phyloP scores from a whole-genome alignment of 2,113 vertebrate species.

The Serilophus lunatus region DNA sequence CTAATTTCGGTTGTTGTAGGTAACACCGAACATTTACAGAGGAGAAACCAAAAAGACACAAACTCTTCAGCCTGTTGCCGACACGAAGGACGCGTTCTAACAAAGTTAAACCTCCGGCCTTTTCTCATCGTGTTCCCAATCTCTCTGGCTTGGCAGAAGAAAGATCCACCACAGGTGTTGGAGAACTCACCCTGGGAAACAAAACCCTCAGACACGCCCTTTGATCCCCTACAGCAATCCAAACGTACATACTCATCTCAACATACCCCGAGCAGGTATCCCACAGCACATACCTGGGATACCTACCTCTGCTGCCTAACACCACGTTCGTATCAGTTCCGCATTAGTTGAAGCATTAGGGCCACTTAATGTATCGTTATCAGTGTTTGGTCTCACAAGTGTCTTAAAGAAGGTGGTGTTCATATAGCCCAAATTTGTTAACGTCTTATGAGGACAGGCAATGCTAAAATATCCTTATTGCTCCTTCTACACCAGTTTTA shows the following conservation, averaged over 20 bases:
- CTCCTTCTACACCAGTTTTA: slow-evolving; percentile 1
- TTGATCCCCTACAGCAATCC: slow-evolving; percentile 55
- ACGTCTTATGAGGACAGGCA: not conserved
- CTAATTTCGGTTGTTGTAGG: slow-evolving; percentile 49
- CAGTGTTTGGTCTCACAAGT: slow-evolving; percentile 2
- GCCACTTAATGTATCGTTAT: not conserved
- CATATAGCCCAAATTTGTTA: not conserved
- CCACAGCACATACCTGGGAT: slow-evolving; percentile 54
- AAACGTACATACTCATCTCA: slow-evolving; percentile 35
- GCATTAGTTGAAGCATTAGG: not conserved
- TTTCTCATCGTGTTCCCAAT: slow-evolving; percentile 45
- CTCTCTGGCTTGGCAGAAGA: slow-evolving; percentile 55
- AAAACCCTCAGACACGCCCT: slow-evolving; percentile 63
- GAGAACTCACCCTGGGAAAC: slow-evolving; percentile 65
- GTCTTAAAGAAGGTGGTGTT: not conserved
- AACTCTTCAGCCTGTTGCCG: not conserved
- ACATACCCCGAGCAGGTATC: slow-evolving; percentile 5
- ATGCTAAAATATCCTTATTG: not conserved
- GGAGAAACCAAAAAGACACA: slow-evolving; percentile 25
- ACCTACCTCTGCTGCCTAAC: not conserved
- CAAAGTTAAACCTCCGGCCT: slow-evolving; percentile 26
- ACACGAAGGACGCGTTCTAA: not conserved
- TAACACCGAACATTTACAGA: not conserved
- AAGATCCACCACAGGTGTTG: slow-evolving; percentile 44
- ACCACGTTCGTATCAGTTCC: not conserved